These are phyloP conservation scores for Centropus bengalensis DNA, from an alignment of 2,113 vertebrate genomes.

Conservation along the genomic window DNA sequence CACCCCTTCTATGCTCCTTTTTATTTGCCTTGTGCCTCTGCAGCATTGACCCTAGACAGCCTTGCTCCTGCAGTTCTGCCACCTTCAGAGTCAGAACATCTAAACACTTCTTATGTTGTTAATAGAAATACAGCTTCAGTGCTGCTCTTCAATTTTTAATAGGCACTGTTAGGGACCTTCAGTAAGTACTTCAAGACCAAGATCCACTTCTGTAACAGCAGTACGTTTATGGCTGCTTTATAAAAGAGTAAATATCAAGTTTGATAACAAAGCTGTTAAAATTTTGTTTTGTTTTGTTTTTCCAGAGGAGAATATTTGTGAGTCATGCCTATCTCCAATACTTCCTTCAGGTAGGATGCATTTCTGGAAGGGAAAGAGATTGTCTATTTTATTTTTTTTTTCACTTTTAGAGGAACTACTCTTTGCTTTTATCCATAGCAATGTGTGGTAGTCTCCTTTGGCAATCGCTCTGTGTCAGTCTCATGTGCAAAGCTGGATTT, in stretches of 20 bases:
- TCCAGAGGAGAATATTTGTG: conserved; percentile 95
- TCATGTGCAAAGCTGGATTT: neutral
- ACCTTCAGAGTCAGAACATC: neutral
- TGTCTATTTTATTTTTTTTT: neutral
- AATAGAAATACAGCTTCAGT: neutral
- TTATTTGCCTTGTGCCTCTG: neutral
- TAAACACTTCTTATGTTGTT: neutral
- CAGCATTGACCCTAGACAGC: neutral
- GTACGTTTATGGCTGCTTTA: neutral
- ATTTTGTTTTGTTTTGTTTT: conserved; percentile 25
- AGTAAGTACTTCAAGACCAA: neutral
- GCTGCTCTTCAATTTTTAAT: neutral
- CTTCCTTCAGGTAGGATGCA: conserved; percentile 88
- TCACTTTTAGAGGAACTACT: neutral
- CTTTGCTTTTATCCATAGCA: neutral
- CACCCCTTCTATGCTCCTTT: neutral
- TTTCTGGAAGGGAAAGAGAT: neutral
- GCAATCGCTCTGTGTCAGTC: neutral
- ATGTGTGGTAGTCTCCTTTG: neutral
- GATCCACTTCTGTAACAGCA: neutral
- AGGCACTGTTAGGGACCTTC: neutral
- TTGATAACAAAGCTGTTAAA: neutral
- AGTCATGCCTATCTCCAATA: conserved; percentile 89
- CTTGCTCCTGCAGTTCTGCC: neutral
- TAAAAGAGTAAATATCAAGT: neutral